Base-by-base conservation (phyloP, 2,113 vertebrate species). In the Atherinomorus stipes region DNA sequence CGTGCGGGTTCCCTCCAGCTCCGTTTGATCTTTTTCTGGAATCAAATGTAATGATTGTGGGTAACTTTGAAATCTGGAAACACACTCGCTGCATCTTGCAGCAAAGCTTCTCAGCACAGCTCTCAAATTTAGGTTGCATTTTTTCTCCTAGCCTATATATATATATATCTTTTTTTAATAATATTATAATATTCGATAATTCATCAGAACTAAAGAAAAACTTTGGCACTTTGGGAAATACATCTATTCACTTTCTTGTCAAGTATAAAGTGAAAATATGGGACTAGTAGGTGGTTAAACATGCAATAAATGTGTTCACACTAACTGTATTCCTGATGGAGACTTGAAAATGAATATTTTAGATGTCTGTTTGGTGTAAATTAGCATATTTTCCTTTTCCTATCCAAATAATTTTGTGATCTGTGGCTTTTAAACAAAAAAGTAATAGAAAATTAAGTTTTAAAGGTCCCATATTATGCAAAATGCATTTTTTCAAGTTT, bases 31-130 rank as follows among this genome's bases (percentile, higher is more conserved):
- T 92, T 90, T 92, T 90, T 89, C 86, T 88, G 86, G 90, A 89
- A 87, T 88, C 84, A 79, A 84, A 86, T 91, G 86, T 89, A 86
- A 87, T 88, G 90, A 88, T 89, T 90, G 90, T 90, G 89, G 90
- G 80, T 61, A 59, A 86, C 90, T 86, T 86, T 88, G 81, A 90
- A 90, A 89, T 89, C 81, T 90, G 86, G 81, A 86, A 86, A 86
- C 81, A 81, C 74, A 74, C 79, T 88, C 54, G 78, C 38, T 54
- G 37, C 44, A 67, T 83, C 74, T 85, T 42, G 1, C 18, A 80
- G 76, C 72, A 62, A 66, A 74, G 74, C 76, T 80, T n/a, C 52
- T 68, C 85, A 71, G 86, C 85, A 85, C 59, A 72, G 40, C 51
- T 81, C 57, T 44, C 21, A 11, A 67, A 9, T 57, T 64, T 37